Evolutionary conservation across 2,888 invertebrate genomes (phyloP).

Genomic region (Drosophila peninsularis): DNA sequence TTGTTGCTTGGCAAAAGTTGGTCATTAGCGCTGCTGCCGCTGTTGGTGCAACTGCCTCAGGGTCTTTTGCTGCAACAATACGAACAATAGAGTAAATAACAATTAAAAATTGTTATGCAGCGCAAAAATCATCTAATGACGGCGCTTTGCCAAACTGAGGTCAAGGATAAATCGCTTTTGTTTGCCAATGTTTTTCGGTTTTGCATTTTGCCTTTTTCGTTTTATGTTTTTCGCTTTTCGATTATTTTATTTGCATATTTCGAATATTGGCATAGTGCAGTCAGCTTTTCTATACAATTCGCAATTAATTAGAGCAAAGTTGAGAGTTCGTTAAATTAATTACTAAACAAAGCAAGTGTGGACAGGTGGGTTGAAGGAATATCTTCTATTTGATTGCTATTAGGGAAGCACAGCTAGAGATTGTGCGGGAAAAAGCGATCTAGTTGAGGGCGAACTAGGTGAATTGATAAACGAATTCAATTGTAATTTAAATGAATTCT

Average conservation of each 20-base stretch:
- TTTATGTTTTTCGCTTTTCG: constrained; percentile 15
- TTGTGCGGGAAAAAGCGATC: too few species aligned
- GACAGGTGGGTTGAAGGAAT: neutral
- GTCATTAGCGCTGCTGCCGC: constrained; percentile 70
- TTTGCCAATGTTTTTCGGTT: constrained; percentile 22
- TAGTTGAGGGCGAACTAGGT: too few species aligned
- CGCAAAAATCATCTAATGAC: constrained; percentile 71
- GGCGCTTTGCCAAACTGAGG: constrained; percentile 52
- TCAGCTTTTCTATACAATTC: constrained; percentile 14
- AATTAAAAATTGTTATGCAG: constrained; percentile 71
- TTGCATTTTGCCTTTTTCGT: neutral
- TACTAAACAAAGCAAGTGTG: neutral
- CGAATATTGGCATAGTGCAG: constrained; percentile 45
- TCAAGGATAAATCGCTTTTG: constrained; percentile 69
- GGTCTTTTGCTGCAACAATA: constrained; percentile 21
- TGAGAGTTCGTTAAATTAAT: constrained; percentile 2
- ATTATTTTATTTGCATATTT: constrained; percentile 60
- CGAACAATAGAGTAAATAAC: constrained; percentile 64
- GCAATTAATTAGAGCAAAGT: constrained; percentile 23
- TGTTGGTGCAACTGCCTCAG: constrained; percentile 38
- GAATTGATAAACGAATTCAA: too few species aligned
- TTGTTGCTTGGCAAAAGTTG: constrained; percentile 64
- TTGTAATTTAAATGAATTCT: too few species aligned
- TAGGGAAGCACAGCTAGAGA: neutral
- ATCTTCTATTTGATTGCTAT: too few species aligned